Evolutionary conservation across 2,113 vertebrate genomes (phyloP).

Genomic region (Hyperopisus bebe): DNA sequence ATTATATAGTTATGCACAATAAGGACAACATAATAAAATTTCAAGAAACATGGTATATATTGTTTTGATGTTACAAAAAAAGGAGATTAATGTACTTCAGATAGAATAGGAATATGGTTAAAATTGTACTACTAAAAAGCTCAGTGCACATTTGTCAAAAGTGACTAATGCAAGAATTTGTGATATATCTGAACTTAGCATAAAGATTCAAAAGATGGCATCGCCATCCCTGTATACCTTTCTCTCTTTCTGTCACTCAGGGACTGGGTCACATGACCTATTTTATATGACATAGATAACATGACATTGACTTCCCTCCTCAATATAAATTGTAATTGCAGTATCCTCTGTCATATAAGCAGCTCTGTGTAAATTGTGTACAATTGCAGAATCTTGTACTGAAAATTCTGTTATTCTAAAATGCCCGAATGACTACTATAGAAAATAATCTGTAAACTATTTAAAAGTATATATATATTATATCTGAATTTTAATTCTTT

Average conservation of each 20-base stretch:
- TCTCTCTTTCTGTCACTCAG: not conserved
- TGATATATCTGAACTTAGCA: not conserved
- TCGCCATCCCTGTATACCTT: not conserved
- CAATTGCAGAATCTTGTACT: not conserved
- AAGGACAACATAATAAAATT: constrained; percentile 65
- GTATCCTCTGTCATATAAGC: not conserved
- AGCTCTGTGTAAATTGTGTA: not conserved
- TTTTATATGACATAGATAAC: not conserved
- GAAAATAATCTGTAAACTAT: not conserved
- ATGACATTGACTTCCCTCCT: not conserved
- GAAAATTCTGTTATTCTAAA: not conserved
- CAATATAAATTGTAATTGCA: not conserved
- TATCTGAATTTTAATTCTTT: not conserved
- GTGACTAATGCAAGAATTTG: constrained; percentile 24
- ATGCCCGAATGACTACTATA: not conserved
- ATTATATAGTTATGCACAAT: constrained; percentile 71
- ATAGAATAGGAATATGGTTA: constrained; percentile 46
- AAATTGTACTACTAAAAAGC: constrained; percentile 67
- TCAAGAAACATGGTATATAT: constrained; percentile 40
- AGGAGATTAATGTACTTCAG: constrained; percentile 59
- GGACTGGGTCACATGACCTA: not conserved
- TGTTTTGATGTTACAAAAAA: constrained; percentile 67
- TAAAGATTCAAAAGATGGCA: not conserved
- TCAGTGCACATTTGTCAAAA: constrained; percentile 65
- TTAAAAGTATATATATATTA: not conserved